These are phyloP conservation scores for Diadromus collaris DNA, from an alignment of 2,888 invertebrate genomes.

Conservation along the genomic window DNA sequence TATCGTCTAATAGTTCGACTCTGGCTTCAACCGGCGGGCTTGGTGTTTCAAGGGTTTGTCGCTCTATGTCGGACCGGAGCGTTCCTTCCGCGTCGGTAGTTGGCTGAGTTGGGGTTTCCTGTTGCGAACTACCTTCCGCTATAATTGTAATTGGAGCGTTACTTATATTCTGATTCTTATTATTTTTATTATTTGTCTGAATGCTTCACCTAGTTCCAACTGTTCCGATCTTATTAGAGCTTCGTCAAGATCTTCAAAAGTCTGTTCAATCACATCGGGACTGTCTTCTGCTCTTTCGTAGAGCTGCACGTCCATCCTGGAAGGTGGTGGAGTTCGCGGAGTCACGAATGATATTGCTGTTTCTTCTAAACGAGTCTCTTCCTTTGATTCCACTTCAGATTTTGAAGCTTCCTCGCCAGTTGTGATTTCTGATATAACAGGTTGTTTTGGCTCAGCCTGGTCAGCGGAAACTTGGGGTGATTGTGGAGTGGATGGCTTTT, in stretches of 20 bases:
- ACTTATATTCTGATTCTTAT: background rate
- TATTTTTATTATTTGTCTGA: background rate
- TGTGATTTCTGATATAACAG: background rate
- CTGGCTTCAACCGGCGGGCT: slow-evolving; percentile 5
- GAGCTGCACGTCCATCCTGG: background rate
- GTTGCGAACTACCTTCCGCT: background rate
- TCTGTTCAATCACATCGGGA: slow-evolving; percentile 6
- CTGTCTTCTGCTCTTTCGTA: background rate
- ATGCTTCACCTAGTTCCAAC: background rate
- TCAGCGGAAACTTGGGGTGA: background rate
- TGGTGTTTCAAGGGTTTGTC: slow-evolving; percentile 14
- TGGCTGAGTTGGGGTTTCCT: slow-evolving; percentile 3
- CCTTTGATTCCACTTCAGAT: slow-evolving; percentile 5
- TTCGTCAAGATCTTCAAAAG: background rate
- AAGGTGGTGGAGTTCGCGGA: slow-evolving; percentile 12
- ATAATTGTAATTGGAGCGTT: slow-evolving; percentile 6
- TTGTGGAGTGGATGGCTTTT: background rate
- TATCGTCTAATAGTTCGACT: slow-evolving; percentile 1
- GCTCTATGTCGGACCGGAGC: slow-evolving; percentile 25
- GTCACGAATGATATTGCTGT: slow-evolving; percentile 19
- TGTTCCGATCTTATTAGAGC: slow-evolving; percentile 6
- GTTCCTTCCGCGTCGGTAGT: slow-evolving; percentile 3
- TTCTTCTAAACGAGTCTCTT: background rate
- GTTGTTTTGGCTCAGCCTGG: slow-evolving; percentile 4
- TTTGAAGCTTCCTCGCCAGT: background rate